A percentile compares a stretch with the other conserved stretches of the same genome.
Conservation (phyloP, 1,140 invertebrate genomes). For the Scaptodrosophila lebanonensis region DNA sequence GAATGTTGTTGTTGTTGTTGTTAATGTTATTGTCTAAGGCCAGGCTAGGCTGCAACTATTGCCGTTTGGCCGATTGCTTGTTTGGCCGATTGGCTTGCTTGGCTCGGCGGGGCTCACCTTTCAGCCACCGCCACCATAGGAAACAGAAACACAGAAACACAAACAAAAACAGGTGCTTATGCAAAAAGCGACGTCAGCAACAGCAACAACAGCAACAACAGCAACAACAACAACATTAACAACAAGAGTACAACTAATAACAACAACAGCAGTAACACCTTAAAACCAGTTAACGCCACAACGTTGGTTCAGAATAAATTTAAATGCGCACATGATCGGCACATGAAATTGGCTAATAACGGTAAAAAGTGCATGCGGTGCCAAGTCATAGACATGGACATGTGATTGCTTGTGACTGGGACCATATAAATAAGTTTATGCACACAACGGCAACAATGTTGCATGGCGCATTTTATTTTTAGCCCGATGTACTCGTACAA, state of each 20-base stretch:
- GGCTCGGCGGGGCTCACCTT: no score
- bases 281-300: constrained; percentile 41
- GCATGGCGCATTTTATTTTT: no score
- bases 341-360: constrained; percentile 60
- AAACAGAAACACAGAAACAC: no score
- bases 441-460: no score
- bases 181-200: constrained; percentile 37
- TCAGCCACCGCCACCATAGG: no score
- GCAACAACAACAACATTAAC: constrained; percentile 10
- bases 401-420: no score
- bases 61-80: background rate
- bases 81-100: no score
- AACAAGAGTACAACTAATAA: constrained; percentile 7
- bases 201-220: constrained; percentile 19
- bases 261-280: constrained; percentile 8
- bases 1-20: background rate
- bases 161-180: constrained; percentile 70
- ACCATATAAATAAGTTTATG: no score
- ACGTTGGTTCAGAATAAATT: constrained; percentile 57
- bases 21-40: constrained; percentile 4
- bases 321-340: constrained; percentile 41
- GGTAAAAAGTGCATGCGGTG: constrained; percentile 47
- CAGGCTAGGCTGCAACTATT: background rate
- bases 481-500: no score
- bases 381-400: constrained; percentile 25